A percentile compares a stretch with the other conserved stretches of the same genome.
Evolutionary conservation across 1,140 invertebrate species (phyloP).

Genomic region (Xylocopa sonorina): DNA sequence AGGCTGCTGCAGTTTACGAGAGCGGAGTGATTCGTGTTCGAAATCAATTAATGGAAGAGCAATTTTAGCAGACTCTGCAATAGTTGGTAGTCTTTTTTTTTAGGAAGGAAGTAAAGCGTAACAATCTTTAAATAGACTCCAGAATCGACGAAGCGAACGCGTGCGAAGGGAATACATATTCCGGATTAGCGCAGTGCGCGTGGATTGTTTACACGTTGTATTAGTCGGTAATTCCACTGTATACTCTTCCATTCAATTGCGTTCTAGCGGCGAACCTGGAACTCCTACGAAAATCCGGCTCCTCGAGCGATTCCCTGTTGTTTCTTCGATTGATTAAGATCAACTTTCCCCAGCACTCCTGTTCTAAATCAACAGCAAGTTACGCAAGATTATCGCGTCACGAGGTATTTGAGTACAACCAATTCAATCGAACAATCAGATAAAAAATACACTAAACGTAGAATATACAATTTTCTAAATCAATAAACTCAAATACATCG

Average conservation of each 20-base stretch:
- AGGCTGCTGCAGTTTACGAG: no score
- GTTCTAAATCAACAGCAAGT: neutral
- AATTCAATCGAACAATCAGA: no score
- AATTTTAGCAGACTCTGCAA: no score
- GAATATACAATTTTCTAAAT: no score
- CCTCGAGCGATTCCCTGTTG: neutral
- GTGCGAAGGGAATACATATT: no score
- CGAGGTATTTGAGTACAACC: no score
- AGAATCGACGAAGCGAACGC: neutral
- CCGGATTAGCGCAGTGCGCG: neutral
- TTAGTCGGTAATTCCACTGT: neutral
- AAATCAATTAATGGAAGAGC: no score
- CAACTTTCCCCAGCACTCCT: neutral
- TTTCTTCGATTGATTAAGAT: constrained; percentile 8
- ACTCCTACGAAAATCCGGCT: constrained; percentile 15
- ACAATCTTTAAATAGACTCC: neutral
- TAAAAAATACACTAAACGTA: no score
- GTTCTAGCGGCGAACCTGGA: neutral
- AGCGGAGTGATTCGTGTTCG: no score
- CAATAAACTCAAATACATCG: no score
- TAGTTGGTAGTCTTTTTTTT: no score
- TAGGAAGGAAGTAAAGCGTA: no score
- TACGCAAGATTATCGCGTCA: neutral
- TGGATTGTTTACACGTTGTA: constrained; percentile 27
- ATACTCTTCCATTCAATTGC: constrained; percentile 19